Evolutionary conservation across 2,113 vertebrate species (phyloP).

Genomic region (Triplophysa tibetana): DNA sequence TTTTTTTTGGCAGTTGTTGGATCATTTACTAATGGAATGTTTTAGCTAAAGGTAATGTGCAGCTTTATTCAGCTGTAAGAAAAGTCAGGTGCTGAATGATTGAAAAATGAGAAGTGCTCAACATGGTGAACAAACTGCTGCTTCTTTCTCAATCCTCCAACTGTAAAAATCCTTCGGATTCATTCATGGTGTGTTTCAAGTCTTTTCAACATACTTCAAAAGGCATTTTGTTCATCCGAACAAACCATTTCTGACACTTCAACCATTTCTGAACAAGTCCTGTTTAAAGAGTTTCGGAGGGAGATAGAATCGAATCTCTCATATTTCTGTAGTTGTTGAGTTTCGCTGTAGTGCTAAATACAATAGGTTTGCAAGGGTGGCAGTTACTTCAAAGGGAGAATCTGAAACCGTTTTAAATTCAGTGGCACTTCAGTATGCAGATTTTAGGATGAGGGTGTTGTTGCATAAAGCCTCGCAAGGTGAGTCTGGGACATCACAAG

Average conservation of each 20-base stretch:
- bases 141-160: not conserved
- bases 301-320: not conserved
- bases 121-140: not conserved
- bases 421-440: not conserved
- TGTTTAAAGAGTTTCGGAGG: not conserved
- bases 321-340: constrained; percentile 25
- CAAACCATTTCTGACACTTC: not conserved
- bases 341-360: constrained; percentile 12
- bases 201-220: not conserved
- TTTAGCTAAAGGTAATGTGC: not conserved
- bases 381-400: constrained; percentile 1
- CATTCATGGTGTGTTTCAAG: not conserved
- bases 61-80: not conserved
- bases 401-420: not conserved
- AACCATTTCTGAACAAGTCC: not conserved
- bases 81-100: not conserved
- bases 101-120: not conserved
- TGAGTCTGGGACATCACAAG: not conserved
- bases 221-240: not conserved
- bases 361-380: constrained; percentile 9
- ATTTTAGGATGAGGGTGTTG: not conserved
- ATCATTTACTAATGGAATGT: not conserved
- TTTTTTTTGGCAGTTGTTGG: not conserved
- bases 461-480: not conserved
- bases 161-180: not conserved